phyloP scores from a whole-genome alignment of 92 coral and sea anemone genomes.

The Pocillopora grandis region DNA sequence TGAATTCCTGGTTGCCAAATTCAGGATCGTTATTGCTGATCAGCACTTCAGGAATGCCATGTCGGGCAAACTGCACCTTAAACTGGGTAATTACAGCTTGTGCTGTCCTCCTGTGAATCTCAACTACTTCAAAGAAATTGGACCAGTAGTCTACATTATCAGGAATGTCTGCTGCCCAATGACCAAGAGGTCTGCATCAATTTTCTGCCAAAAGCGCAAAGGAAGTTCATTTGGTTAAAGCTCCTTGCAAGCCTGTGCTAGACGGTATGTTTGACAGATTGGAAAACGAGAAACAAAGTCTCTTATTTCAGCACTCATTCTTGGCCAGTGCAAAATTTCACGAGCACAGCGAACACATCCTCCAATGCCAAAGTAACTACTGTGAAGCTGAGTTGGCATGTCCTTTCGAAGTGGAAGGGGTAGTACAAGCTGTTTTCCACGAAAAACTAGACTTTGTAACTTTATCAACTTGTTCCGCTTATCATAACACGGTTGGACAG shows the following conservation, averaged over 20 bases:
- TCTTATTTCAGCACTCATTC: slow-evolving; percentile 46
- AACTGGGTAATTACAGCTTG: slow-evolving; percentile 39
- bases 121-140: slow-evolving; percentile 48
- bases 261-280: slow-evolving; percentile 48
- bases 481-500: slow-evolving; percentile 34
- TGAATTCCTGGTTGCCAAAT: slow-evolving; percentile 34
- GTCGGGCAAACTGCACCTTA: slow-evolving; percentile 59
- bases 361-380: slow-evolving; percentile 43
- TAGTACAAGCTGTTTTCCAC: slow-evolving; percentile 32
- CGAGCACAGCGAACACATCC: slow-evolving; percentile 23
- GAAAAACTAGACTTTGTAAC: slow-evolving; percentile 24
- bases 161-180: slow-evolving; percentile 53
- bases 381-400: slow-evolving; percentile 39
- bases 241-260: slow-evolving; percentile 53
- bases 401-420: slow-evolving; percentile 40
- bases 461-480: slow-evolving; percentile 15
- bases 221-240: slow-evolving; percentile 51
- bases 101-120: slow-evolving; percentile 43
- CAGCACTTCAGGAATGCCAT: slow-evolving; percentile 53
- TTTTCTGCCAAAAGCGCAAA: slow-evolving; percentile 49
- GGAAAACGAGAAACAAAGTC: slow-evolving; percentile 11
- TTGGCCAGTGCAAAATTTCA: slow-evolving; percentile 45
- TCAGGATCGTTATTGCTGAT: slow-evolving; percentile 30
- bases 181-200: slow-evolving; percentile 48
- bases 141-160: slow-evolving; percentile 56